These are phyloP conservation scores for Biston betularia DNA, from an alignment of 2,888 invertebrate species.

Conservation along the genomic window DNA sequence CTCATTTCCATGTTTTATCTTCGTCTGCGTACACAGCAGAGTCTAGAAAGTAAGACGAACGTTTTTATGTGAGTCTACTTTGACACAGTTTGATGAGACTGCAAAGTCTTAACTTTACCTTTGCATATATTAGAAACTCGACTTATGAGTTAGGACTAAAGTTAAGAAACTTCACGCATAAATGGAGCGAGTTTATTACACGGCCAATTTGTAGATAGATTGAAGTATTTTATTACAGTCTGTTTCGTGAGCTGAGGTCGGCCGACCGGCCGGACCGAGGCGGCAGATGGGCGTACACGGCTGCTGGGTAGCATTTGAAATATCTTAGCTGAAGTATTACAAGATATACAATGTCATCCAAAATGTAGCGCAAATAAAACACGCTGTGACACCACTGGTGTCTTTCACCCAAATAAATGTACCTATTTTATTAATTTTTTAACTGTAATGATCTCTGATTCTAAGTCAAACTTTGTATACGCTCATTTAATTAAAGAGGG, in stretches of 20 bases:
- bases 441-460: too few species aligned
- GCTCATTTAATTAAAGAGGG: too few species aligned
- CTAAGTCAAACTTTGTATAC: too few species aligned
- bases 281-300: neutral
- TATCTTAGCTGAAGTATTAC: neutral
- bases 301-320: neutral
- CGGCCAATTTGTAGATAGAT: slow-evolving; percentile 1
- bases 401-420: too few species aligned
- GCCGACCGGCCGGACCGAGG: neutral
- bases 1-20: neutral
- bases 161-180: slow-evolving; percentile 22
- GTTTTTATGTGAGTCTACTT: slow-evolving; percentile 14
- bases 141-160: slow-evolving; percentile 21
- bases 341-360: neutral
- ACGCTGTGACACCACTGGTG: too few species aligned
- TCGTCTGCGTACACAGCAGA: neutral
- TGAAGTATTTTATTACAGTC: slow-evolving; percentile 8
- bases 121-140: slow-evolving; percentile 31
- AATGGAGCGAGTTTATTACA: slow-evolving; percentile 21
- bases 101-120: slow-evolving; percentile 25
- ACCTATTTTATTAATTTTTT: too few species aligned
- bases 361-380: neutral
- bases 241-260: neutral
- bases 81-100: slow-evolving; percentile 21
- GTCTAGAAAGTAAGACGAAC: slow-evolving; percentile 4